Conservation (phyloP, 2,888 invertebrate species). For the Willowsia nigromaculata region DNA sequence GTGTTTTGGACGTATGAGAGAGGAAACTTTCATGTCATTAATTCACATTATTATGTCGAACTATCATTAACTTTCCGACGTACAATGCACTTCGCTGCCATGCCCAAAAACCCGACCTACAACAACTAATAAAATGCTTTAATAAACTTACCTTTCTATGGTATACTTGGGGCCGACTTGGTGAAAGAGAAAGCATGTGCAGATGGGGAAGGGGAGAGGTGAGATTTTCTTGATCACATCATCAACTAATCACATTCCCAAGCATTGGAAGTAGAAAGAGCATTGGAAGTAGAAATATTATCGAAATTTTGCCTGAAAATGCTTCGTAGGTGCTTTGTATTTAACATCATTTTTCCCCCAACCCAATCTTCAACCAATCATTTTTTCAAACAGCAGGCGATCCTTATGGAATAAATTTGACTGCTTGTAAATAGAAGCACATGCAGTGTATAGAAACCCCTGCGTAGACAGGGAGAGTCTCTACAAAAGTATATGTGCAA, state of each 20-base stretch:
- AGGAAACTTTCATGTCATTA: conserved; percentile 54
- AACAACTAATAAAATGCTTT: background rate
- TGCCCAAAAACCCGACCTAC: conserved; percentile 13
- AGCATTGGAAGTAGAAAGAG: background rate
- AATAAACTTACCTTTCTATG: background rate
- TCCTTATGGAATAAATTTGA: background rate
- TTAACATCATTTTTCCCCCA: conserved; percentile 11
- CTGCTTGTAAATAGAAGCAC: background rate
- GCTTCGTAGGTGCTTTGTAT: background rate
- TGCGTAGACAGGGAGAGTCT: background rate
- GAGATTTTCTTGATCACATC: conserved; percentile 3
- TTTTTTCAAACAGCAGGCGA: conserved; percentile 9
- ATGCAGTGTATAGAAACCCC: background rate
- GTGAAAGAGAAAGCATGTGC: background rate
- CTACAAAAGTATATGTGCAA: background rate
- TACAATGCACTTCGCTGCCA: conserved; percentile 44
- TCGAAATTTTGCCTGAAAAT: background rate
- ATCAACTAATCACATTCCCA: conserved; percentile 3
- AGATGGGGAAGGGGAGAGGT: conserved; percentile 25
- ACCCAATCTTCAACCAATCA: conserved; percentile 37
- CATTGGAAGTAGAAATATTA: background rate
- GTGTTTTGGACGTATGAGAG: background rate
- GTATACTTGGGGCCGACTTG: background rate
- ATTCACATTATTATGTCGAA: conserved; percentile 62
- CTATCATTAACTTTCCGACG: conserved; percentile 60